A percentile compares a stretch with the other conserved stretches of the same genome.
Evolutionary conservation across 2,113 vertebrate genomes (phyloP).

Genomic region (Harpagus bidentatus): DNA sequence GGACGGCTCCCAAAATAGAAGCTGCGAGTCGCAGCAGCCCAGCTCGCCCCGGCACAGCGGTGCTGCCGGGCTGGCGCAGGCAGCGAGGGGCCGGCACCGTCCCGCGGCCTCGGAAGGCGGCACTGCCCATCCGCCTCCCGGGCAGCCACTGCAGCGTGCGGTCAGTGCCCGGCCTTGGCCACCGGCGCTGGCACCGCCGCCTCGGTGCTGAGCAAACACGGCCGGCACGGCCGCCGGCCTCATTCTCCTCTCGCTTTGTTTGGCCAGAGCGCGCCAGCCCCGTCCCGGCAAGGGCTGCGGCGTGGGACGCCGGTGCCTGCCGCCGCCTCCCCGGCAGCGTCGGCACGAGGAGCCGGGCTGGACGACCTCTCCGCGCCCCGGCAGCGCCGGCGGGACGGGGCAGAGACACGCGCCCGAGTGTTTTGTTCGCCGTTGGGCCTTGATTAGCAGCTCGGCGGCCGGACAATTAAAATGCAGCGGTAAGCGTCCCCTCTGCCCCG

Average conservation of each 20-base stretch:
- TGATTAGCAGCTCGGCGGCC: background rate
- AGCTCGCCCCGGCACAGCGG: background rate
- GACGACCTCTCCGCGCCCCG: background rate
- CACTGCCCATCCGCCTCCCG: background rate
- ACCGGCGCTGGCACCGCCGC: background rate
- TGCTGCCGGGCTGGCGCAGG: background rate
- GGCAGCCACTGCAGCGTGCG: background rate
- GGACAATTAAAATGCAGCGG: conserved; percentile 48
- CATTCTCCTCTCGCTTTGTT: background rate
- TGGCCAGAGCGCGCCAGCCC: background rate
- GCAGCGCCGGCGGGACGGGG: background rate
- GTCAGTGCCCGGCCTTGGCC: background rate
- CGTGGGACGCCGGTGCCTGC: background rate
- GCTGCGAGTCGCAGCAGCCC: background rate
- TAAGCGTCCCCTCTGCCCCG: background rate
- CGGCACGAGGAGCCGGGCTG: background rate
- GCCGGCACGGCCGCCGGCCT: background rate
- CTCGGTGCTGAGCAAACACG: background rate
- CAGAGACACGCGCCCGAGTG: background rate
- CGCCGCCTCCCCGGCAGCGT: background rate
- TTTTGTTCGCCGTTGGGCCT: background rate
- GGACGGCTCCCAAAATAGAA: conserved; percentile 30
- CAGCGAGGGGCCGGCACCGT: background rate
- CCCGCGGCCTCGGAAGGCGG: background rate
- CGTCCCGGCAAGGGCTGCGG: background rate